phyloP scores from a whole-genome alignment of 2,797 vertebrate species.

The Pangasius djambal region DNA sequence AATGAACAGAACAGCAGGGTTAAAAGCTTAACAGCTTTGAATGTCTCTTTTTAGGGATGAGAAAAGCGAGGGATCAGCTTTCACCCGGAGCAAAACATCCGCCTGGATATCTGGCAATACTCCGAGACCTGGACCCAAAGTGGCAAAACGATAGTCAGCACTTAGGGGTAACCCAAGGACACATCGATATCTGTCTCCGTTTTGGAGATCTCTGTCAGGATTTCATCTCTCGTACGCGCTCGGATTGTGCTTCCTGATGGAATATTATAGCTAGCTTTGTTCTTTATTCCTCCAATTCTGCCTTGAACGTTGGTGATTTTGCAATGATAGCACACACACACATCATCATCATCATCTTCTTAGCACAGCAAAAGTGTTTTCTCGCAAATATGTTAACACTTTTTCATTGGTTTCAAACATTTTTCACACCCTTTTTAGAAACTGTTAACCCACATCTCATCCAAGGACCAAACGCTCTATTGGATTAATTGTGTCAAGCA shows the following conservation, averaged over 20 bases:
- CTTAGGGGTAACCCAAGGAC: constrained; percentile 59
- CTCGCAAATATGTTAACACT: too few relatives aligned
- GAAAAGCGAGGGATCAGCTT: constrained; percentile 55
- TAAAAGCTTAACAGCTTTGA: constrained; percentile 19
- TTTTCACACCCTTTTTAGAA: too few relatives aligned
- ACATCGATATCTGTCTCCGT: constrained; percentile 52
- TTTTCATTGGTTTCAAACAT: too few relatives aligned
- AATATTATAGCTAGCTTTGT: constrained; percentile 18
- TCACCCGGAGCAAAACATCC: constrained; percentile 43
- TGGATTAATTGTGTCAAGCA: too few relatives aligned
- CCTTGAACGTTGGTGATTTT: neutral
- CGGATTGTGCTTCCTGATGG: constrained; percentile 4
- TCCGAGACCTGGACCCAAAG: constrained; percentile 44
- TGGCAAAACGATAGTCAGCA: constrained; percentile 57
- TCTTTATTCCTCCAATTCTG: neutral
- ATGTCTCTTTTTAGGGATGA: constrained; percentile 21
- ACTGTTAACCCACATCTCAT: too few relatives aligned
- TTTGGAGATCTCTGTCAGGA: constrained; percentile 38
- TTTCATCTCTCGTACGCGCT: neutral
- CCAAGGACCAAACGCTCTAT: too few relatives aligned
- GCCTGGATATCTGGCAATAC: constrained; percentile 43
- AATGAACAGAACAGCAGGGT: neutral
- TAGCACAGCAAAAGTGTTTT: too few relatives aligned
- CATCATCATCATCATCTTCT: neutral
- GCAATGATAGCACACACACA: neutral